A percentile compares a stretch with the other conserved stretches of the same genome.
Conservation (phyloP, 2,113 vertebrate genomes). For the Oryzias curvinotus region DNA sequence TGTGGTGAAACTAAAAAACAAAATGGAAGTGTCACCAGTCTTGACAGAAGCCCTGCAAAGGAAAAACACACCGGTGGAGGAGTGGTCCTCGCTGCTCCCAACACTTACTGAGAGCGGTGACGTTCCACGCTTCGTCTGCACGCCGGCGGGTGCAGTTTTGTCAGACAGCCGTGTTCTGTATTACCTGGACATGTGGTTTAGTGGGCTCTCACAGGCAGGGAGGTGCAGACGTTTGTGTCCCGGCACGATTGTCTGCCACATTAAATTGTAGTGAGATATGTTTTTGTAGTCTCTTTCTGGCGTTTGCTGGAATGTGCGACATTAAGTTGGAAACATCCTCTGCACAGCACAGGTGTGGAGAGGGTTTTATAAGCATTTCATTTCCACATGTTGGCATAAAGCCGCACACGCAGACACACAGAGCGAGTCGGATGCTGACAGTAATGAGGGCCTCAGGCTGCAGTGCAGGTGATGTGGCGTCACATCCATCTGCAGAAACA, state of each 20-base stretch:
- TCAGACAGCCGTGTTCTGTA: too few species aligned
- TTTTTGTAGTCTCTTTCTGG: neutral
- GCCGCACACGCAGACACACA: constrained; percentile 5
- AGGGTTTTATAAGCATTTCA: constrained; percentile 40
- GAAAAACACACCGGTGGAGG: too few species aligned
- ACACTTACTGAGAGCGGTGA: too few species aligned
- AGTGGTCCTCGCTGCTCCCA: too few species aligned
- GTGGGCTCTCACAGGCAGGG: too few species aligned
- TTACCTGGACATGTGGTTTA: too few species aligned
- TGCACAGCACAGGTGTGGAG: constrained; percentile 27
- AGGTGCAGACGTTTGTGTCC: neutral
- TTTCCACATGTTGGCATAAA: constrained; percentile 37
- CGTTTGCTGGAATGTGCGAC: constrained; percentile 8
- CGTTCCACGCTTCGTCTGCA: too few species aligned
- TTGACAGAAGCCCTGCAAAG: too few species aligned
- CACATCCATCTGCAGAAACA: constrained; percentile 52
- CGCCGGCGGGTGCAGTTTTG: too few species aligned
- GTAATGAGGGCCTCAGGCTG: constrained; percentile 57
- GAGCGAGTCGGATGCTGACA: constrained; percentile 41
- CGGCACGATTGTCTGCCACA: neutral
- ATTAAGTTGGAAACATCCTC: neutral
- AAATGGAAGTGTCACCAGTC: too few species aligned
- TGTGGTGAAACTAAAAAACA: too few species aligned
- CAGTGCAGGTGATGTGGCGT: constrained; percentile 54
- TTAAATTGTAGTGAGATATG: neutral